Conservation (phyloP, 2,113 vertebrate species). For the Terrapene triunguis region DNA sequence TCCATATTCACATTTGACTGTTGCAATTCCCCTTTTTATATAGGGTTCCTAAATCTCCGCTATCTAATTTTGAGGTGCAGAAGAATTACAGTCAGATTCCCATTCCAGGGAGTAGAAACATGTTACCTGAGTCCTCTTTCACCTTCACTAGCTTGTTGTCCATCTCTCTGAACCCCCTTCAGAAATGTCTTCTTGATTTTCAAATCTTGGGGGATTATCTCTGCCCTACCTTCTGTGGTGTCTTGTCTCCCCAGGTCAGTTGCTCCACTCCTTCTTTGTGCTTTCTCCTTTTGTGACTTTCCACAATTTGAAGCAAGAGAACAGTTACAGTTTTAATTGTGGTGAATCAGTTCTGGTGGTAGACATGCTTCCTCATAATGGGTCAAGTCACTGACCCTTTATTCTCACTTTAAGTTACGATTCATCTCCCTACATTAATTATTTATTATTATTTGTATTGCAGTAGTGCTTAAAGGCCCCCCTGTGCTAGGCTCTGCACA, state of each 20-base stretch:
- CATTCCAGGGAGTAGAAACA: rapidly evolving
- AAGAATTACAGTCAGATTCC: neutral
- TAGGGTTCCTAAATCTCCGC: neutral
- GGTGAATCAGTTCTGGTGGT: conserved; percentile 58
- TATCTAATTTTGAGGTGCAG: neutral
- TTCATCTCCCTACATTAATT: conserved; percentile 69
- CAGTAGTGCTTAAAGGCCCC: conserved; percentile 63
- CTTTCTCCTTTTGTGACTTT: conserved; percentile 55
- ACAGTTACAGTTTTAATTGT: conserved; percentile 60
- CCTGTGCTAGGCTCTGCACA: conserved; percentile 1
- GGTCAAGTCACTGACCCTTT: conserved; percentile 54
- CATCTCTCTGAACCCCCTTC: neutral
- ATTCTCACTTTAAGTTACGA: conserved; percentile 52
- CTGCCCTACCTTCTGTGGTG: neutral
- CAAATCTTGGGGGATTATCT: neutral
- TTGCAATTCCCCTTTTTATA: neutral
- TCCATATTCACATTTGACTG: neutral
- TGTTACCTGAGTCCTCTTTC: neutral
- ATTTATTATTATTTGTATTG: conserved; percentile 70
- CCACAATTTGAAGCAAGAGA: neutral
- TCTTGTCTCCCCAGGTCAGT: neutral
- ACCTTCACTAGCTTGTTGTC: neutral
- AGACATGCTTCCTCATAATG: conserved; percentile 46
- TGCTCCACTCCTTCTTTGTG: conserved; percentile 27
- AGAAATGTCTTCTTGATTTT: neutral